Evolutionary conservation across 2,797 vertebrate species (phyloP), one percentile per base, ranked within the genome.

Genomic region (Cottoperca gobio): DNA sequence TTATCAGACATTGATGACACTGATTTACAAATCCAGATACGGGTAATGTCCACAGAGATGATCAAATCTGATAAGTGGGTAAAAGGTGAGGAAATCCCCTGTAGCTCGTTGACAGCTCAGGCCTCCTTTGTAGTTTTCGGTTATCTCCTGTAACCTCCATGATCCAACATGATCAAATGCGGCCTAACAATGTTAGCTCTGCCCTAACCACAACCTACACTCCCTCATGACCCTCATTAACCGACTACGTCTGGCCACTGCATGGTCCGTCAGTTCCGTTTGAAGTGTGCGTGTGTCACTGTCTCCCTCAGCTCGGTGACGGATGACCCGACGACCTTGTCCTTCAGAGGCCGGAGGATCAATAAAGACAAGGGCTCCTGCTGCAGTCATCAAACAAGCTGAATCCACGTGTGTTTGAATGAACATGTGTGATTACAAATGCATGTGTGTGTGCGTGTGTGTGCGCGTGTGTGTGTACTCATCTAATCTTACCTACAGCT

Each of bases 321-420:
- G 86, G 89, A 84, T 90, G 89, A 92, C 93, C 90, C 28, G 0
- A 28, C 40, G 86, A 90, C 91, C 90, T 88, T 87, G 90, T 89
- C 91, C 88, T 92, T 93, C 78, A 88, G 79, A 85, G 82, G 78
- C 59, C n/a, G 46, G 52, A 54, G 59, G 86, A 92, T 93, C 93
- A 65, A 94, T 93, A 86, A 54, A 62, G 43, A 76, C 84, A 81
- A 92, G 76, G 74, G 70, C 74, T 81, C 62, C 70, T 79, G 70
- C 76, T 70, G 45, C 63, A 26, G 10, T 74, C 80, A 72, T 90
- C 89, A 90, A 90, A 92, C 84, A 73, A 75, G 53, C 57, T 13
- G 54, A 63, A 79, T 79, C 72, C 8, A 28, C 46, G 79, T 14
- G 60, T 72, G 77, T 75, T 69, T 64, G 57, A 59, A 60, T 43